Percentiles rank a stretch among this genome's conserved stretches.
These are phyloP conservation scores for Azemiops feae DNA, from an alignment of 2,113 vertebrate genomes.

Conservation along the genomic window DNA sequence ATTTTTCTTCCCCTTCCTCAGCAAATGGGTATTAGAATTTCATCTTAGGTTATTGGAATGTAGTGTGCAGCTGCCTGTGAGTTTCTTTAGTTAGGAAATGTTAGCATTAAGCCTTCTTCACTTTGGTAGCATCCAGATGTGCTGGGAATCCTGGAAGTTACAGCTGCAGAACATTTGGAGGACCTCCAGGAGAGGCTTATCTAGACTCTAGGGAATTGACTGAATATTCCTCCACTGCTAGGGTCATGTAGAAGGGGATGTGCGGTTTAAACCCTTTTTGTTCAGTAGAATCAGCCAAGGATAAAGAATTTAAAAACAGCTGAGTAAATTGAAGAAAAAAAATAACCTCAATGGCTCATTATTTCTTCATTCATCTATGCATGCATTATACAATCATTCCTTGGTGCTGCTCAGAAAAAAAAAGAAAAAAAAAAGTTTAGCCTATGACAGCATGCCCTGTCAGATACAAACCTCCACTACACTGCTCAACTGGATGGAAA, in stretches of 20 bases:
- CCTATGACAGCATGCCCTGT: background rate
- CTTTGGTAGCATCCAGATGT: background rate
- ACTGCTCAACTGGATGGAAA: background rate
- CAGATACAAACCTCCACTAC: background rate
- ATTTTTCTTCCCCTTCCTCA: background rate
- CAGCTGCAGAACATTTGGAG: background rate
- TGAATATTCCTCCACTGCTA: background rate
- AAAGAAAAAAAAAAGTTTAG: background rate
- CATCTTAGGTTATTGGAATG: background rate
- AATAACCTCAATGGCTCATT: background rate
- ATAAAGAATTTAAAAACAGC: background rate
- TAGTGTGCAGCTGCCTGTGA: background rate
- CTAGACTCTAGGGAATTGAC: background rate
- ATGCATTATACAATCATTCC: background rate
- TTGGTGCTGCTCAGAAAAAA: background rate
- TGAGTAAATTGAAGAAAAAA: background rate
- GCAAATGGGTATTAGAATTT: background rate
- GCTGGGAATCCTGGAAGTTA: background rate
- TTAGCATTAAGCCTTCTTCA: background rate
- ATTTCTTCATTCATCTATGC: background rate
- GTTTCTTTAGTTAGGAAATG: background rate
- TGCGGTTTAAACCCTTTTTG: background rate
- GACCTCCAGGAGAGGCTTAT: background rate
- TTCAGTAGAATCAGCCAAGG: background rate
- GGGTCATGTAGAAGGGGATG: background rate